Evolutionary conservation across 2,113 vertebrate species (phyloP).

Genomic region (Nestor notabilis): DNA sequence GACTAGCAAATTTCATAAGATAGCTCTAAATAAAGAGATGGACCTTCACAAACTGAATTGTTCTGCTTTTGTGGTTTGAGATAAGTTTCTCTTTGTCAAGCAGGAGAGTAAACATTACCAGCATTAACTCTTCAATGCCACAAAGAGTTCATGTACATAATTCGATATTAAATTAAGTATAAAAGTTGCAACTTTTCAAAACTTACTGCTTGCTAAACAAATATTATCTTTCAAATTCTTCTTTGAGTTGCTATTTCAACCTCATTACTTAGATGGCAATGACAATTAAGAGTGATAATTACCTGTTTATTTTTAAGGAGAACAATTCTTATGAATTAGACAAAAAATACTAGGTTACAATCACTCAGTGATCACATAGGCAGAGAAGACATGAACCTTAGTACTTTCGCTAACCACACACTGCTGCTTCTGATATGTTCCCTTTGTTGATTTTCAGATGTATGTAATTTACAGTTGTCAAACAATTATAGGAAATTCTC

Average conservation of each 20-base stretch:
- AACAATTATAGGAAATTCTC: background rate
- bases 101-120: background rate
- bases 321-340: background rate
- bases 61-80: background rate
- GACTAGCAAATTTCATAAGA: background rate
- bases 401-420: background rate
- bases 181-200: background rate
- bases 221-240: background rate
- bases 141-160: background rate
- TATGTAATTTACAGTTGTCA: background rate
- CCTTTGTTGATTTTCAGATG: background rate
- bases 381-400: background rate
- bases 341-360: background rate
- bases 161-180: background rate
- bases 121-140: background rate
- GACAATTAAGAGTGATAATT: background rate
- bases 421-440: background rate
- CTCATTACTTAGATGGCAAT: background rate
- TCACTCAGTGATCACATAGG: fast-evolving
- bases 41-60: background rate
- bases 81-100: background rate
- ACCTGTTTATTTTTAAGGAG: background rate
- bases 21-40: background rate
- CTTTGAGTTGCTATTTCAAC: background rate
- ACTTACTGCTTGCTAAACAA: background rate